phyloP scores from a whole-genome alignment of 2,113 vertebrate genomes.

The Centrocercus urophasianus region DNA sequence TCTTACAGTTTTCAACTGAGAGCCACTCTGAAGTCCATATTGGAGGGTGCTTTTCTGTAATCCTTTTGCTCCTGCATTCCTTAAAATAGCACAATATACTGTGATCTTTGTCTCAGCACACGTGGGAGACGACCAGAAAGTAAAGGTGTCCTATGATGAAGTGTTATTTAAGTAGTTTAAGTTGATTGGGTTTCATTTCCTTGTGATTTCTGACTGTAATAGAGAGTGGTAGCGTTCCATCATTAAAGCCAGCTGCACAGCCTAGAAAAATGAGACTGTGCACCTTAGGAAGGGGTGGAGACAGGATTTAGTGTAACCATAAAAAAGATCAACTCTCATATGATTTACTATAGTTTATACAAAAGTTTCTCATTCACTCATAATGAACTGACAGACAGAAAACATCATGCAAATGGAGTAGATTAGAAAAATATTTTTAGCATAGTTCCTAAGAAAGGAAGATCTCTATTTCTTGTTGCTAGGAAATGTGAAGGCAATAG shows the following conservation, averaged over 20 bases:
- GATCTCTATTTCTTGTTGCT: not conserved
- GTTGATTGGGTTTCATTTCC: not conserved
- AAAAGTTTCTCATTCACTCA: slow-evolving; percentile 25
- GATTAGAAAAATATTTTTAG: not conserved
- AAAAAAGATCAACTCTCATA: slow-evolving; percentile 6
- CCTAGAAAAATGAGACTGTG: not conserved
- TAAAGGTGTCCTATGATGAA: not conserved
- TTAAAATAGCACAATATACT: not conserved
- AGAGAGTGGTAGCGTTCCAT: not conserved
- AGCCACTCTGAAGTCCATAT: not conserved
- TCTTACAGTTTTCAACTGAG: not conserved
- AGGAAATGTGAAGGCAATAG: not conserved
- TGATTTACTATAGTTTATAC: slow-evolving; percentile 12
- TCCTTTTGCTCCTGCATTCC: not conserved
- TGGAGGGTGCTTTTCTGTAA: not conserved
- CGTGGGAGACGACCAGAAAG: not conserved
- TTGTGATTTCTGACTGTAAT: not conserved
- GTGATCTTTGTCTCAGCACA: not conserved
- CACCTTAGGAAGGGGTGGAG: not conserved
- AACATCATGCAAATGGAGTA: not conserved
- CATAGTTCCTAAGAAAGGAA: not conserved
- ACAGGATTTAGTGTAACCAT: not conserved
- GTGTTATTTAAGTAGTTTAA: not conserved
- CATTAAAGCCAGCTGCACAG: not conserved
- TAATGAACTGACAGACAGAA: not conserved